Evolutionary conservation across 2,797 vertebrate genomes (phyloP).

Genomic region (Dallia pectoralis): DNA sequence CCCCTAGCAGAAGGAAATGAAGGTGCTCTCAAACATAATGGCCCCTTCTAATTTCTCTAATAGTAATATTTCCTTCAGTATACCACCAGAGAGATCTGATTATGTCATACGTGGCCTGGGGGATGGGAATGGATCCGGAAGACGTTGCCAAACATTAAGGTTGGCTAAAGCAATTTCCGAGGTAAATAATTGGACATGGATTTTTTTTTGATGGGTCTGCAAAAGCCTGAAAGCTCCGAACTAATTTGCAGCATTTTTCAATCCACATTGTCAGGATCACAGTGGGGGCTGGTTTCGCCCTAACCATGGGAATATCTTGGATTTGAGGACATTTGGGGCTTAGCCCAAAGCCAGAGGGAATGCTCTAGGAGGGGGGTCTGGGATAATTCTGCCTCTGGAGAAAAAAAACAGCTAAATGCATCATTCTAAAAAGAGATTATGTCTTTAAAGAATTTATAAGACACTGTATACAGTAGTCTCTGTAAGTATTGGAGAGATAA

Average conservation of each 20-base stretch:
- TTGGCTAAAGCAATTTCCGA: slow-evolving; percentile 51
- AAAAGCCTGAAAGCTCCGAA: slow-evolving; percentile 50
- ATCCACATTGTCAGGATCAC: slow-evolving; percentile 40
- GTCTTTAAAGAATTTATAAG: too few relatives aligned
- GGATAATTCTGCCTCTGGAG: too few relatives aligned
- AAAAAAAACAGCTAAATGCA: too few relatives aligned
- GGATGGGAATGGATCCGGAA: slow-evolving; percentile 1
- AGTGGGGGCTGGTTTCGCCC: background rate
- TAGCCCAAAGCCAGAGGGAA: too few relatives aligned
- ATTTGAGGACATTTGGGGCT: too few relatives aligned
- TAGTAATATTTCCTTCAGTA: slow-evolving; percentile 24
- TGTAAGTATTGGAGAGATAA: too few relatives aligned
- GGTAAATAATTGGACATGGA: slow-evolving; percentile 64
- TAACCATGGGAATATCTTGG: background rate
- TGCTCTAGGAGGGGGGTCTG: too few relatives aligned
- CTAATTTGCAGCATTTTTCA: slow-evolving; percentile 49
- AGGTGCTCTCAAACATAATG: slow-evolving; percentile 42
- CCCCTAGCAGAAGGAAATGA: slow-evolving; percentile 40
- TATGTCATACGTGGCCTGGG: slow-evolving; percentile 32
- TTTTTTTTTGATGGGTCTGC: slow-evolving; percentile 43
- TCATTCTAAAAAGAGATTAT: too few relatives aligned
- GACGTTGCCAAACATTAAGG: slow-evolving; percentile 47
- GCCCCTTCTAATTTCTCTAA: slow-evolving; percentile 24
- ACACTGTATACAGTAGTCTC: too few relatives aligned
- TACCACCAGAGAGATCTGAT: slow-evolving; percentile 22